Conservation (phyloP, 2,888 invertebrate species). For the Drosophila antonietae region DNA sequence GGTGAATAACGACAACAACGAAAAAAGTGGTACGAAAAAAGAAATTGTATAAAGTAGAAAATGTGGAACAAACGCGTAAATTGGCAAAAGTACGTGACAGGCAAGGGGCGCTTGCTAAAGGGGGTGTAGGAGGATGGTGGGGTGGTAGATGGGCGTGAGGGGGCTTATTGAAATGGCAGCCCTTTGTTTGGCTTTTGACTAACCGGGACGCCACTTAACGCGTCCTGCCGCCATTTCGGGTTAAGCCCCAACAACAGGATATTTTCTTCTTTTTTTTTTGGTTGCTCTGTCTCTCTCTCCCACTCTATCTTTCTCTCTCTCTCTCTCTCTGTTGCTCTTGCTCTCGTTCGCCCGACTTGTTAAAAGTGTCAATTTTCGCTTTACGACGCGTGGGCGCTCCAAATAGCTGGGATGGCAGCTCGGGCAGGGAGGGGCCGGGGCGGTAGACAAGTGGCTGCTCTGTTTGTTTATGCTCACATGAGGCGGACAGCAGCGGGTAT, state of each 20-base stretch:
- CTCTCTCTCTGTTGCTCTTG: too few relatives aligned
- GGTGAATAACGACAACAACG: conserved; percentile 11
- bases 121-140: background rate
- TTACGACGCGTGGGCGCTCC: conserved; percentile 56
- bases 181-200: conserved; percentile 69
- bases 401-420: conserved; percentile 14
- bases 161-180: conserved; percentile 18
- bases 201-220: conserved; percentile 70
- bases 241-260: conserved; percentile 66
- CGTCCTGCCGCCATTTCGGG: conserved; percentile 60
- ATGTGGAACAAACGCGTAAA: conserved; percentile 55
- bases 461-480: conserved; percentile 70
- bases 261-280: conserved; percentile 22
- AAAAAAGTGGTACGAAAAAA: conserved; percentile 5
- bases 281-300: conserved; percentile 9
- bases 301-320: too few relatives aligned
- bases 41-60: conserved; percentile 17
- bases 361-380: conserved; percentile 79
- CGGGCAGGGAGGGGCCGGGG: background rate
- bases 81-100: conserved; percentile 50
- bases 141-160: background rate
- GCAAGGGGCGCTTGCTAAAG: background rate
- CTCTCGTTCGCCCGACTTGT: conserved; percentile 57
- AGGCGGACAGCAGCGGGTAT: background rate
- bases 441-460: conserved; percentile 44